A percentile compares a stretch with the other conserved stretches of the same genome.
Conservation (phyloP, 1,140 invertebrate species). For the Zaprionus taronus region DNA sequence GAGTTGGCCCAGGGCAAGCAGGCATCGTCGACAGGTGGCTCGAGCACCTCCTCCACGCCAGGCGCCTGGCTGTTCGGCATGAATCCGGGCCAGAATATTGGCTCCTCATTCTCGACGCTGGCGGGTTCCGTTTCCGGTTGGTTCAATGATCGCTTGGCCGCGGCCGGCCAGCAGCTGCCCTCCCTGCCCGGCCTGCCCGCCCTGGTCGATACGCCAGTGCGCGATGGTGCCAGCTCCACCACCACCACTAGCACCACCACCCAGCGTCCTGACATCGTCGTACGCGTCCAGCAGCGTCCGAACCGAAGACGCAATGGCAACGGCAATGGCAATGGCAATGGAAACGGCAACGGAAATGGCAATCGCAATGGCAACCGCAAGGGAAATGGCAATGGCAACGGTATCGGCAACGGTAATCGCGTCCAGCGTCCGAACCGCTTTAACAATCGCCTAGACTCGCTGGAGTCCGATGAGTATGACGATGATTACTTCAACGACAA, state of each 20-base stretch:
- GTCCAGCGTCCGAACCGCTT: conserved; percentile 62
- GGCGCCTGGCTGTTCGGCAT: conserved; percentile 74
- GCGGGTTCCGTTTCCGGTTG: conserved; percentile 78
- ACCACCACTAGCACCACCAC: conserved; percentile 58
- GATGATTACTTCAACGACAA: conserved; percentile 69
- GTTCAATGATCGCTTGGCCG: conserved; percentile 78
- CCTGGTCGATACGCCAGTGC: conserved; percentile 71
- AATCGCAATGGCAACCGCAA: conserved; percentile 43
- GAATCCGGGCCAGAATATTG: conserved; percentile 72
- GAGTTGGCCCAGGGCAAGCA: conserved; percentile 69
- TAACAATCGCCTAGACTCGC: conserved; percentile 62
- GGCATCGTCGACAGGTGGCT: conserved; percentile 25
- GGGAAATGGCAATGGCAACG: conserved; percentile 33
- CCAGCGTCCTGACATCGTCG: conserved; percentile 72
- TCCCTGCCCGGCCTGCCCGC: conserved; percentile 45
- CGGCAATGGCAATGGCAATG: conserved; percentile 33
- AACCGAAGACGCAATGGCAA: conserved; percentile 47
- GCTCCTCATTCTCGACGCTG: conserved; percentile 69
- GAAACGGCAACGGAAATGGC: conserved; percentile 39
- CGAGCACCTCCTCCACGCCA: conserved; percentile 28
- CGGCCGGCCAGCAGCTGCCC: conserved; percentile 63
- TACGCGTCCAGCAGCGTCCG: conserved; percentile 69
- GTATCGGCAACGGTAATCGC: conserved; percentile 34
- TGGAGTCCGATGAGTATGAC: conserved; percentile 71
- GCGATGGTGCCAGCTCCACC: conserved; percentile 47